Percentiles rank a stretch among this genome's conserved stretches.
Evolutionary conservation across 2,888 invertebrate species (phyloP).

Genomic region (Drosophila melanocephala): DNA sequence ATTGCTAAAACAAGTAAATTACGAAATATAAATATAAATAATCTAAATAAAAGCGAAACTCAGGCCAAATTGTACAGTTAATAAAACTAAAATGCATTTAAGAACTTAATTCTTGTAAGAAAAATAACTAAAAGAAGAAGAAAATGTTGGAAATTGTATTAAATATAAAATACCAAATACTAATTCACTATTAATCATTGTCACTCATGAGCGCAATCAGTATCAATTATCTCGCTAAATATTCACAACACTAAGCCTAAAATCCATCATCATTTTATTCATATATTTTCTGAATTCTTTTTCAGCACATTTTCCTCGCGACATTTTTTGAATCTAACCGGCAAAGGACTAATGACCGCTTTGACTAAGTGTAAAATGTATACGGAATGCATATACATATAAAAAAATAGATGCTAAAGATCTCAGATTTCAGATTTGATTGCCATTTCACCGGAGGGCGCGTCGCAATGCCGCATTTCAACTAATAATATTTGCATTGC

Average conservation of each 20-base stretch:
- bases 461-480: conserved; percentile 41
- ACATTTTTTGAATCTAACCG: conserved; percentile 20
- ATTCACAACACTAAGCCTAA: neutral
- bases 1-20: conserved; percentile 86
- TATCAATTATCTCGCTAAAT: neutral
- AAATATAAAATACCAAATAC: neutral
- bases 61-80: neutral
- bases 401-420: conserved; percentile 65
- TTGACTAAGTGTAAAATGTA: neutral
- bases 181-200: neutral
- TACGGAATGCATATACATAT: conserved; percentile 12
- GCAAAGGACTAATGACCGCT: conserved; percentile 35
- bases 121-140: neutral
- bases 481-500: conserved; percentile 75
- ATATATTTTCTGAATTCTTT: conserved; percentile 7
- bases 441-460: conserved; percentile 42
- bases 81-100: neutral
- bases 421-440: conserved; percentile 68
- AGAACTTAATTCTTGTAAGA: neutral
- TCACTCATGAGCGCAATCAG: neutral
- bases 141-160: neutral
- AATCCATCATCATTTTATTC: neutral
- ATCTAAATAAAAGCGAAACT: neutral
- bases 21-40: neutral
- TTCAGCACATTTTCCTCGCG: neutral